Base-by-base conservation (phyloP, 2,888 invertebrate genomes). In the Volucella inanis region DNA sequence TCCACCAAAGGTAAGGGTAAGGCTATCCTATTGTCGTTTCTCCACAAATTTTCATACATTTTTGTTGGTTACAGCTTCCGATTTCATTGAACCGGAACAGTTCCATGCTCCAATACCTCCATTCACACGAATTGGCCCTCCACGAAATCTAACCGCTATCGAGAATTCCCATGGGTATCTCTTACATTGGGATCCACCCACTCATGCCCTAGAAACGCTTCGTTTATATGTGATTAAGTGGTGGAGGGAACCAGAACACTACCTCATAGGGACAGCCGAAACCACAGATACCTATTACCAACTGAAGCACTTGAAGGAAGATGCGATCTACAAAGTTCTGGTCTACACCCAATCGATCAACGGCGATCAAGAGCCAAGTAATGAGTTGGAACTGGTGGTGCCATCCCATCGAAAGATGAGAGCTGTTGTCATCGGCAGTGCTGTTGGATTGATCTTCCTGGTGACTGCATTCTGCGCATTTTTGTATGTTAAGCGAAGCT, bases 101-200 rank as follows among this genome's bases (percentile, higher is more conserved):
- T 88, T 47, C 87, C 88, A 62, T 88, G 89, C 65, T 74, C 88
- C 50, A 87, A 88, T 78, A 87, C 87, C 41, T 45, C 61, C 90
- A 15, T 90, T 91, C 83, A 93, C 93, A 57, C 92, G 91, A 87
- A 94, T 94, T 87, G 93, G 94, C 55, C 93, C 94, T 68, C 96
- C 95, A 3, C 92, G 94, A 89, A 95, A 96, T 90, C 94, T 98
- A 72, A 94, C 94, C 68, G 95, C 96, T 67, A 93, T 94, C 39
- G 93, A 95, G 76, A 94, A 95, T 55, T 94, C 94, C 65, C 95
- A 95, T 83, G 97, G 96, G 38, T 96, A 96, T 91, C 92, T 96
- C 71, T 94, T 97, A 52, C 94, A 95, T 77, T 97, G 96, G 96
- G 93, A 94, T 81, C 94, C 94, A 72, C 95, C 96, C 0, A 93